A percentile compares a stretch with the other conserved stretches of the same genome.
phyloP scores from a whole-genome alignment of 2,797 vertebrate species.

The Falco novaeseelandiae region DNA sequence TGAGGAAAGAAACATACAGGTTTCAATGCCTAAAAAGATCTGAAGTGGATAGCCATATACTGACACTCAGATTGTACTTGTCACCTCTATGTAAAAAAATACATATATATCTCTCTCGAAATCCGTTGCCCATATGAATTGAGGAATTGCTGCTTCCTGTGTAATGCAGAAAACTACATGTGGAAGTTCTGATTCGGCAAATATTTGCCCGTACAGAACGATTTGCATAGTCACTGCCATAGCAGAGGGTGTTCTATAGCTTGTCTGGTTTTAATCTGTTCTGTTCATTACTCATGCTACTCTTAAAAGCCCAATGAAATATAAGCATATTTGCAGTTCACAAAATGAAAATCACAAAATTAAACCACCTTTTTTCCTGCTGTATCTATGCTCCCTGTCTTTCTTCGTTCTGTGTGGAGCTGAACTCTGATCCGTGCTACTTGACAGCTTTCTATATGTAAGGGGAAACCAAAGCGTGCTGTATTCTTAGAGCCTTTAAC shows the following conservation, averaged over 20 bases:
- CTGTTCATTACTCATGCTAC: neutral
- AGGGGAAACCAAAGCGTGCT: neutral
- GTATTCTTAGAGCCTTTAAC: neutral
- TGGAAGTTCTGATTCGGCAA: neutral
- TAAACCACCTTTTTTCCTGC: neutral
- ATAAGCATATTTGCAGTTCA: neutral
- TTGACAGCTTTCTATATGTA: neutral
- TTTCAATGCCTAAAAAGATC: neutral
- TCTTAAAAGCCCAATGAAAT: neutral
- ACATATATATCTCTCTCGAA: neutral
- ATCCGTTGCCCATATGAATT: neutral
- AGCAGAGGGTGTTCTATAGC: neutral
- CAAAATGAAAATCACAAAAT: neutral
- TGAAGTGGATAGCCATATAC: neutral
- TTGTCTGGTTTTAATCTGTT: neutral
- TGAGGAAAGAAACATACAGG: neutral
- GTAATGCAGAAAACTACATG: neutral
- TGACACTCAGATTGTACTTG: slow-evolving; percentile 10
- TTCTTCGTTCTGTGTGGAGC: neutral
- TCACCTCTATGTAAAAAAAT: neutral
- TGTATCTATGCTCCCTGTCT: neutral
- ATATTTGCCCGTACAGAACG: neutral
- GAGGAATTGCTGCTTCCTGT: neutral
- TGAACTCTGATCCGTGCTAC: neutral
- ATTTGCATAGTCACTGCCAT: neutral